These are phyloP conservation scores for Oligia latruncula DNA, from an alignment of 2,888 invertebrate species.

Conservation along the genomic window DNA sequence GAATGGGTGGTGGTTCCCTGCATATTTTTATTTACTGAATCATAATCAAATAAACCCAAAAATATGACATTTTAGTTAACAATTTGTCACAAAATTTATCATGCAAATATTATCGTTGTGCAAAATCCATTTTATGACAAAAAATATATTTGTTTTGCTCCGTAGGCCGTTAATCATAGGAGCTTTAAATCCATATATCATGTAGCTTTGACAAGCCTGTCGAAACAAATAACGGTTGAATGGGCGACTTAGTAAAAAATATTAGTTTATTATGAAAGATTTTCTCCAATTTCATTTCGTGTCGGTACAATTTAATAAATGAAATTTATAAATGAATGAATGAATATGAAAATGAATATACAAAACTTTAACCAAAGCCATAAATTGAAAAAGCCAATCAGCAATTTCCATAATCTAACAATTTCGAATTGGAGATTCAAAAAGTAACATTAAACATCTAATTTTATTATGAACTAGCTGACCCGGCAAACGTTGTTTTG, in stretches of 20 bases:
- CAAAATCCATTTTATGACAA: slow-evolving; percentile 55
- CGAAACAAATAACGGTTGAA: slow-evolving; percentile 61
- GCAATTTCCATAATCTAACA: slow-evolving; percentile 6
- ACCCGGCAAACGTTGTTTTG: too few species aligned
- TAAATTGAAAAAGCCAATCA: slow-evolving; percentile 20
- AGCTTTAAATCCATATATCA: slow-evolving; percentile 69
- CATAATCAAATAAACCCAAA: slow-evolving; percentile 29
- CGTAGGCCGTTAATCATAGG: slow-evolving; percentile 61
- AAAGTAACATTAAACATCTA: neutral
- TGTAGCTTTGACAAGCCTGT: slow-evolving; percentile 61
- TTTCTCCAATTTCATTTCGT: slow-evolving; percentile 11
- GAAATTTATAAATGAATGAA: too few species aligned
- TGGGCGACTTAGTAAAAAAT: slow-evolving; percentile 54
- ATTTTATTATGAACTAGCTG: neutral
- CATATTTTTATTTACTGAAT: slow-evolving; percentile 10
- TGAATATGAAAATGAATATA: neutral
- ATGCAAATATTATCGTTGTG: slow-evolving; percentile 47
- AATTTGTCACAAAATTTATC: slow-evolving; percentile 44
- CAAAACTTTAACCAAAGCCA: slow-evolving; percentile 11
- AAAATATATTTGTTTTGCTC: slow-evolving; percentile 54
- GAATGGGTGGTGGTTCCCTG: neutral
- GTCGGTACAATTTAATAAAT: neutral
- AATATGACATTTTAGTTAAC: slow-evolving; percentile 30
- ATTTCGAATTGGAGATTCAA: slow-evolving; percentile 13
- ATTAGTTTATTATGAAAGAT: slow-evolving; percentile 54